Conservation (phyloP, 2,113 vertebrate genomes). For the Ivindomyrus marchei region DNA sequence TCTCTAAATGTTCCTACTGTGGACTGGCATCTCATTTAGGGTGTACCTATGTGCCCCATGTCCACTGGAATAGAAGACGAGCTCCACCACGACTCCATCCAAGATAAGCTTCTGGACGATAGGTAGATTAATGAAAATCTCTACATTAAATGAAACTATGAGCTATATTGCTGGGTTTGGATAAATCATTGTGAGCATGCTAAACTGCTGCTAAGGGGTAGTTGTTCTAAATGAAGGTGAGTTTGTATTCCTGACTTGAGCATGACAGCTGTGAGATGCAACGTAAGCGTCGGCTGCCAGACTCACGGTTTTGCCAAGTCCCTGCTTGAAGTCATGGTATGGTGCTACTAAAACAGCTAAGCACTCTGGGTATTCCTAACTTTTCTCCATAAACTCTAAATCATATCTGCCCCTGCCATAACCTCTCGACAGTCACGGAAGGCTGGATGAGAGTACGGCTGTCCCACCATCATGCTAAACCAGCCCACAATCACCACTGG, state of each 20-base stretch:
- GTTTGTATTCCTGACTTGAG: background rate
- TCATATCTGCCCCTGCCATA: constrained; percentile 16
- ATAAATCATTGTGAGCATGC: background rate
- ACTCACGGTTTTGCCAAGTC: background rate
- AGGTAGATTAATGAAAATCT: background rate
- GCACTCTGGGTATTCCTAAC: background rate
- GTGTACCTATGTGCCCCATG: background rate
- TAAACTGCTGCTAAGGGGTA: background rate
- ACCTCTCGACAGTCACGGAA: background rate
- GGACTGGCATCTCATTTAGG: background rate
- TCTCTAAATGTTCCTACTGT: background rate
- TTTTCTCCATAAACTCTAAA: background rate
- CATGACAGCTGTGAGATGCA: constrained; percentile 2
- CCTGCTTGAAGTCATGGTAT: constrained; percentile 17
- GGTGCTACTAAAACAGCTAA: background rate
- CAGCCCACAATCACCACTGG: constrained; percentile 10
- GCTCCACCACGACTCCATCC: background rate
- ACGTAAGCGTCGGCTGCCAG: background rate
- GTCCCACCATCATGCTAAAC: constrained; percentile 13
- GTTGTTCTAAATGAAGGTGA: background rate
- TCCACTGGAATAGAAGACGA: background rate
- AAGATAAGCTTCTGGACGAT: background rate
- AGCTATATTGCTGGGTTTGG: background rate
- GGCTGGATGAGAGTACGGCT: constrained; percentile 14
- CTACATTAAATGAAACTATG: background rate